Evolutionary conservation across 2,888 invertebrate species (phyloP).

Genomic region (Allolobophora icterica): DNA sequence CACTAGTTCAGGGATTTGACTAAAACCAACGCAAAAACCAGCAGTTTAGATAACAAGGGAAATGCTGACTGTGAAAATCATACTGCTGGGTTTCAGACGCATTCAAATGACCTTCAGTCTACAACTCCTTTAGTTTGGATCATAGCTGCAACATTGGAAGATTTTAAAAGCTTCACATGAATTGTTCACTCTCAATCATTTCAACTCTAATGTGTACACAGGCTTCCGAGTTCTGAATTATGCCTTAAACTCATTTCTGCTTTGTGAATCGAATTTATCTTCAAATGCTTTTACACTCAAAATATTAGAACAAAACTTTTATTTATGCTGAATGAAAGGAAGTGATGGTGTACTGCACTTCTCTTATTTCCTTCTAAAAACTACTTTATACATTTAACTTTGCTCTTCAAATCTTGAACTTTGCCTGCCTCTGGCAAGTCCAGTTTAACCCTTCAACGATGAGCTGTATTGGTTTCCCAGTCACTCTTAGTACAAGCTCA

Average conservation of each 20-base stretch:
- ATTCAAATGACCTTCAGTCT: neutral
- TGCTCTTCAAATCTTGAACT: neutral
- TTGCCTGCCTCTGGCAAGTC: neutral
- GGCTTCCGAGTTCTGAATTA: no score
- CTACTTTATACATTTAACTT: neutral
- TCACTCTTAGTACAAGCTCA: no score
- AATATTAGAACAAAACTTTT: no score
- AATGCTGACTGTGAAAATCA: neutral
- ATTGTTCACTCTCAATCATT: no score
- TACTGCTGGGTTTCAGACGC: neutral
- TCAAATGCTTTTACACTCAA: neutral
- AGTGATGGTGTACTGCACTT: no score
- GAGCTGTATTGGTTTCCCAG: no score
- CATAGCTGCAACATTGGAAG: neutral
- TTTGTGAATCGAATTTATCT: neutral
- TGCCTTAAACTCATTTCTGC: neutral
- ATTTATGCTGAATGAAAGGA: no score
- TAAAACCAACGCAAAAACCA: neutral
- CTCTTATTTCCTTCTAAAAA: neutral
- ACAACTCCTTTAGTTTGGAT: neutral
- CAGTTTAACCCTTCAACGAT: no score
- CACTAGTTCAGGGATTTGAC: neutral
- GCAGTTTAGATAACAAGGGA: no score
- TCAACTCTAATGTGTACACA: no score
- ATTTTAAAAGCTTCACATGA: neutral